Base-by-base conservation (phyloP, 1,140 invertebrate species). In the Bombus confusus region DNA sequence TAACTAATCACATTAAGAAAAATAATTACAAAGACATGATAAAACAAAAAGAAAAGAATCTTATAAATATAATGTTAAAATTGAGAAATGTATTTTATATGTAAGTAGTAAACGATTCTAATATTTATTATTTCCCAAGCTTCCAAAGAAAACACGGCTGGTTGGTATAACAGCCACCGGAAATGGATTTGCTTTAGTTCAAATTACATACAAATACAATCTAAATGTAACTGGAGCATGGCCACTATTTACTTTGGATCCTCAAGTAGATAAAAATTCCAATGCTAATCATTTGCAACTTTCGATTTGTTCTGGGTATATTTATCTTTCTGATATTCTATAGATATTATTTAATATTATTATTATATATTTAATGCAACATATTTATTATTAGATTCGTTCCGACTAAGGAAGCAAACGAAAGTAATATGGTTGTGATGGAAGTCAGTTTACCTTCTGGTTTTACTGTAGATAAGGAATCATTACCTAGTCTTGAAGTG, bases 341-440 rank as follows among this genome's bases (percentile, higher is more conserved):
- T 34, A 39, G 15, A 82, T 43, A 76, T 75, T 47, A 22, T 31
- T 1, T 52, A 22, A 18, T 41, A 13, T 83, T n/a, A n/a, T 15
- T 52, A 15, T 22, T 15, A 18, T 12, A 43, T 22, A 82, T 34
- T 66, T 39, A 34, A 81, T 59, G 13, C 25, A 72, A 47, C 5
- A 22, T 75, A n/a, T 72, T 66, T 78, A 41, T 87, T 88, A 91
- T 18, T 87, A 96, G 96, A 69, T 97, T 97, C 91, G 96, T 97
- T 0, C 94, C 95, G n/a, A 95, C 95, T 18, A 95, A 95, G 64
- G 94, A 96, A 91, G 90, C 95, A 10, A 96, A 96, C 79, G 95
- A 96, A 87, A 97, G 97, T 89, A 98, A 98, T 92, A 98, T 99
- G 98, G 98, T 98, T 66, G 97, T 99, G 3, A 97, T 98, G 96